Base-by-base conservation (phyloP, 2,888 invertebrate genomes). In the Latrodectus hesperus region DNA sequence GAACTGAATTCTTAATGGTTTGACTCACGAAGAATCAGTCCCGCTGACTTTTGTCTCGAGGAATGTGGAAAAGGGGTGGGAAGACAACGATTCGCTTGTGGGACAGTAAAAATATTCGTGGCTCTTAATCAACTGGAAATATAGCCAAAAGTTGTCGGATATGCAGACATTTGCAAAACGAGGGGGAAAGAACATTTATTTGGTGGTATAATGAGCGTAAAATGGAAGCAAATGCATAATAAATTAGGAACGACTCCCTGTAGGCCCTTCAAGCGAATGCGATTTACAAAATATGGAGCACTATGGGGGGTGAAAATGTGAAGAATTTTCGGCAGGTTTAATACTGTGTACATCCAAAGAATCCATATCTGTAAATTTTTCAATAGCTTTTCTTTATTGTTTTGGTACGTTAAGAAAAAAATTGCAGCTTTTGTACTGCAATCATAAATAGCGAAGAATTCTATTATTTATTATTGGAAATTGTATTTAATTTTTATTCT, bases 121-220 rank as follows among this genome's bases (percentile, higher is more conserved):
- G 72, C 86, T 81, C 81, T 86, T 86, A 81, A 86, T 86, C 86
- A 86, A 81, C n/a, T 70, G 71, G 68, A 86, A 81, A 81, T 86
- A 76, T 53, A 60, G 75, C 76, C 55, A 75, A 22, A 73, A 49
- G 17, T 72, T 85, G 80, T 85, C 85, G 85, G 85, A 85, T 80
- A 80, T 75, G 79, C 85, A 49, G 80, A 85, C 85, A 79, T 78
- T 84, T 73, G 84, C 74, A 70, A 65, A 70, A 49, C 78, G 78
- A 52, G 64, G 22, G 22, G 22, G 78, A 73, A 64, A 51, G 71
- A 77, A 81, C 86, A 86, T 86, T 86, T 81, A 86, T 86, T 86
- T 77, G 72, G 55, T 52, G 16, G 70, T 53, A 72, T 81, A 86
- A 86, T 86, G 86, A 81, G 85, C 49, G 79, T 52, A 68, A 79